A percentile compares a stretch with the other conserved stretches of the same genome.
These are phyloP conservation scores for Crambe crambe DNA, from an alignment of 37 sponge, comb jelly and placozoan genomes.

Conservation along the genomic window DNA sequence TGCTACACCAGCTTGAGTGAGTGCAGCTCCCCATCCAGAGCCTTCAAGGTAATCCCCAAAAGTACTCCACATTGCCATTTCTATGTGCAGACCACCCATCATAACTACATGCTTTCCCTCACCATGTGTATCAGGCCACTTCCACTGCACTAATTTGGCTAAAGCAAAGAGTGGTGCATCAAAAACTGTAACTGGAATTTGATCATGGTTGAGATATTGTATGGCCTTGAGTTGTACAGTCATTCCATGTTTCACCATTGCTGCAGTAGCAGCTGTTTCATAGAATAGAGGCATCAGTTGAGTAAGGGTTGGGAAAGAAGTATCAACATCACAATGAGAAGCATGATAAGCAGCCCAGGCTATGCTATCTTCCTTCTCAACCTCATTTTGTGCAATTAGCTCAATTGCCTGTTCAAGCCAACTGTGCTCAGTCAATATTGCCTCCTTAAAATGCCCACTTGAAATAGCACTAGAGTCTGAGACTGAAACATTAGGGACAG, in stretches of 20 bases:
- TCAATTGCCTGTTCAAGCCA: neutral
- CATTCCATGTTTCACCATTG: neutral
- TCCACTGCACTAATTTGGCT: slow-evolving; percentile 29
- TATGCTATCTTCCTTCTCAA: too few species aligned
- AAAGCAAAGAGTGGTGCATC: neutral
- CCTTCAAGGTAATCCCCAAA: neutral
- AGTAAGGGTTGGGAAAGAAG: too few species aligned
- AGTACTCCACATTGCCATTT: slow-evolving; percentile 7
- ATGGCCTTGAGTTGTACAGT: neutral
- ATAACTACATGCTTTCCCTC: slow-evolving; percentile 32
- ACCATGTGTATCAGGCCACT: slow-evolving; percentile 32
- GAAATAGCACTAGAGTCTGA: too few species aligned
- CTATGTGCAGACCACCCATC: slow-evolving; percentile 38
- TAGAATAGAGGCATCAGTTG: too few species aligned
- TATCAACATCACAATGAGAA: slow-evolving; percentile 1
- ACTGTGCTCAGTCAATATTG: too few species aligned
- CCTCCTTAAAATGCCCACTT: too few species aligned
- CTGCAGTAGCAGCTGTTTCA: too few species aligned
- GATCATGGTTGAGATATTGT: neutral
- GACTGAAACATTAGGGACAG: too few species aligned
- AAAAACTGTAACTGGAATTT: neutral
- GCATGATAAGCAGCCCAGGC: neutral
- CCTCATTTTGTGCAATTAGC: neutral
- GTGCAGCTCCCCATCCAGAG: slow-evolving; percentile 6
- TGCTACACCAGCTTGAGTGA: slow-evolving; percentile 15